These are phyloP conservation scores for Sylvicapra grimmia DNA, from an alignment of 2,113 vertebrate species.

Conservation along the genomic window DNA sequence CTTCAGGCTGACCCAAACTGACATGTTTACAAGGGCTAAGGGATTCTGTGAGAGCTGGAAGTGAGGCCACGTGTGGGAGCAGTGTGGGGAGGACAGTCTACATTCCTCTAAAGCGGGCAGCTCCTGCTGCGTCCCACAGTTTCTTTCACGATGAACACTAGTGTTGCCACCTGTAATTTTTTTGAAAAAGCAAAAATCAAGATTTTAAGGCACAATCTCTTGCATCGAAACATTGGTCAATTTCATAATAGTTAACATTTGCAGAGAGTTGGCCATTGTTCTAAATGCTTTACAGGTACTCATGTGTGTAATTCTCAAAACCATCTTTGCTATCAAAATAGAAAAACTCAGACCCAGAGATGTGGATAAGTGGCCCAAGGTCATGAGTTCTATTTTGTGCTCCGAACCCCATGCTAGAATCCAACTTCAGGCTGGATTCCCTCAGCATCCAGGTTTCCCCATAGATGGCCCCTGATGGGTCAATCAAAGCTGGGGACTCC, in stretches of 20 bases:
- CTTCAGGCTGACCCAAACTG: neutral
- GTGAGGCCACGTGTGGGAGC: neutral
- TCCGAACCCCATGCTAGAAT: neutral
- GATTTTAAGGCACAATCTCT: neutral
- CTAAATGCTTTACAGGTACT: neutral
- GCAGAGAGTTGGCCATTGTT: neutral
- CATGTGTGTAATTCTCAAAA: neutral
- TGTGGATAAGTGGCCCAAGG: neutral
- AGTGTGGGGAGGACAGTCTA: accelerated
- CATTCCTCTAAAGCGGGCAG: accelerated
- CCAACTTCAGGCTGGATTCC: accelerated
- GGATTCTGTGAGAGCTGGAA: neutral
- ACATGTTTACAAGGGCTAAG: neutral
- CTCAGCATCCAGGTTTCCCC: neutral
- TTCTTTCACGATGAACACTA: neutral
- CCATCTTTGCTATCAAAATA: neutral
- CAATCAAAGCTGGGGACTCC: neutral
- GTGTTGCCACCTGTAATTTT: neutral
- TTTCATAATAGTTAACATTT: neutral
- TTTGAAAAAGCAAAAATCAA: neutral
- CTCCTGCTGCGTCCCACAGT: accelerated
- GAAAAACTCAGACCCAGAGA: neutral
- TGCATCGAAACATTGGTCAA: neutral
- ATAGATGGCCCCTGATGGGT: neutral
- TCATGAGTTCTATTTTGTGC: neutral